These are phyloP conservation scores for Columbina picui DNA, from an alignment of 2,113 vertebrate genomes.

Conservation along the genomic window DNA sequence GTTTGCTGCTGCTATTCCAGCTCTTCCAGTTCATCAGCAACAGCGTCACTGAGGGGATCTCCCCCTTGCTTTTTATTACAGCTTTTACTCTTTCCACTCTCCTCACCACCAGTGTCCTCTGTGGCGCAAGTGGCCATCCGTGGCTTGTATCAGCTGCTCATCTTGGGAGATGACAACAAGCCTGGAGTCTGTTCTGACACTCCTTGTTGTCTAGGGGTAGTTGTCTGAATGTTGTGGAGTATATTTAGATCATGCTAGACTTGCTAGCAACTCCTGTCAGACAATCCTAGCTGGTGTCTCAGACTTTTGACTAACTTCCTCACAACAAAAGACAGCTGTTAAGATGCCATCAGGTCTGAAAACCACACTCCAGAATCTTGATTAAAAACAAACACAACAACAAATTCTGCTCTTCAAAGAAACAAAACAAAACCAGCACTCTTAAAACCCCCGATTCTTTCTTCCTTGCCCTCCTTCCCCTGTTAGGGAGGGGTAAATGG, in stretches of 20 bases:
- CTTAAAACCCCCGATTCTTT: not conserved
- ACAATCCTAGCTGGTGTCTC: not conserved
- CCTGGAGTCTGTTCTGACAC: not conserved
- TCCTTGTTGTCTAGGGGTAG: not conserved
- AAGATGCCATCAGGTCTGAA: constrained; percentile 35
- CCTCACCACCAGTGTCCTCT: not conserved
- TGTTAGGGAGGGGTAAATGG: not conserved
- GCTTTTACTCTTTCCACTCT: not conserved
- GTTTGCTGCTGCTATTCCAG: not conserved
- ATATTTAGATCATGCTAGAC: not conserved
- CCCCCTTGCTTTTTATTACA: not conserved
- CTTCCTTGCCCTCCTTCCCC: not conserved
- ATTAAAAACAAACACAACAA: not conserved
- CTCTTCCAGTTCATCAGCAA: not conserved
- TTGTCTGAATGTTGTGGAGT: not conserved
- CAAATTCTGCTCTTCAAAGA: not conserved
- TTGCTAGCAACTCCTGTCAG: not conserved
- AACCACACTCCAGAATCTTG: constrained; percentile 32
- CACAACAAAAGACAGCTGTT: constrained; percentile 36
- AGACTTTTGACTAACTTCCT: constrained; percentile 38
- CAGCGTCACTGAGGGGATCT: not conserved
- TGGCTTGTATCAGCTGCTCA: not conserved
- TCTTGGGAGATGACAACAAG: not conserved
- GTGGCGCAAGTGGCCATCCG: not conserved
- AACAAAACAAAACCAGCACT: not conserved